Base-by-base conservation (phyloP, 2,113 vertebrate genomes). In the Noctilio leporinus region DNA sequence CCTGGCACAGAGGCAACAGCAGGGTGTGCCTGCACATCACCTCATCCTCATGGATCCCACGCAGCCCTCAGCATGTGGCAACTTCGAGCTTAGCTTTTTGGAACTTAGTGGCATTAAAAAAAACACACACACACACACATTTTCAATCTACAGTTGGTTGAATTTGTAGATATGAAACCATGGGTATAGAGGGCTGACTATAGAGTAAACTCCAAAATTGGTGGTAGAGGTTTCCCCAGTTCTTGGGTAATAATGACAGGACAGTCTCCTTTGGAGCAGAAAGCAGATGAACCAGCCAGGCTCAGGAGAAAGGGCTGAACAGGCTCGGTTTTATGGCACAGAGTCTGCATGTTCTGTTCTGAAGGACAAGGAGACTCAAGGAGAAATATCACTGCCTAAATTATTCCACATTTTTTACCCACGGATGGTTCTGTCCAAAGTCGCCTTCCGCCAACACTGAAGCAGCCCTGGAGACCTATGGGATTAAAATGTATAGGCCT, bases 281-380 rank as follows among this genome's bases (percentile, higher is more conserved):
- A 92, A 30, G 96, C 95, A 10, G 0, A 97, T 84, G 83, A 96
- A 96, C 72, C 86, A 93, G 20, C 69, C 90, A 8, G 93, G 55
- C 95, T 96, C 65, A 96, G 97, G 28, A 96, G 93, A 59, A 97
- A 97, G 19, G 93, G 49, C 15, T 47, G 86, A 85, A 91, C 26
- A 0, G 96, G 96, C 43, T 65, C 7, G 0, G 12, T 3, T 4
- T 69, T 14, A 1, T 53, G 2, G 82, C 93, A 96, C 77, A 97
- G 83, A n/a, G 45, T 89, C 55, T 59, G 82, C 10, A 96, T 86
- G 0, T 93, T 86, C 85, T 83, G 14, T 16, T 45, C 96, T 97
- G 45, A 62, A 89, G 40, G 47, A 53, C 30, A 7, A 51, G 26
- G 80, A 85, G 40, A 38, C 28, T 7, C 57, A n/a, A 51, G 28